phyloP scores from a whole-genome alignment of 2,113 vertebrate species.

The Sorex araneus region DNA sequence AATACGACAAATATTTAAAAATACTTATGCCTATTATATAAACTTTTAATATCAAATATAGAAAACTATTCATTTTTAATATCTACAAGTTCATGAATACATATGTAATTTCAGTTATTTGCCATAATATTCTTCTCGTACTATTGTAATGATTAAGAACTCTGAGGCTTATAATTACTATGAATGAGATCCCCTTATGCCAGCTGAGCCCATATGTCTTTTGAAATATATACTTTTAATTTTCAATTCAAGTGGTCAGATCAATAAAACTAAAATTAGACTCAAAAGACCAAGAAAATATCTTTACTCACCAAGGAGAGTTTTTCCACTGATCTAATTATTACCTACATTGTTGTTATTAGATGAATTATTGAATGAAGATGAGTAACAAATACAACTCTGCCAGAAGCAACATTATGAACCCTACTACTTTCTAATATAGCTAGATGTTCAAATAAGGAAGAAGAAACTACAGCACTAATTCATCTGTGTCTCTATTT shows the following conservation, averaged over 20 bases:
- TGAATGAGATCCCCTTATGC: background rate
- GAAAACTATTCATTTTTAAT: background rate
- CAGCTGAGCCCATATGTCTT: background rate
- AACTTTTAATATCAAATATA: conserved; percentile 18
- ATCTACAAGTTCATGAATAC: background rate
- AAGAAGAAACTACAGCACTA: background rate
- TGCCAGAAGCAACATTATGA: background rate
- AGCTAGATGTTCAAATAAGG: background rate
- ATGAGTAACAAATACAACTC: background rate
- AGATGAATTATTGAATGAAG: background rate
- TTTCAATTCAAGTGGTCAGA: conserved; percentile 18
- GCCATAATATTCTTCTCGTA: background rate
- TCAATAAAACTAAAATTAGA: background rate
- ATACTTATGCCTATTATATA: background rate
- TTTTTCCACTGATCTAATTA: conserved; percentile 4
- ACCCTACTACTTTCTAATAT: background rate
- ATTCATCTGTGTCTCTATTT: background rate
- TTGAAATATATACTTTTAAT: background rate
- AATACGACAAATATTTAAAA: conserved; percentile 16
- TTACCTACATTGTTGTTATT: conserved; percentile 1
- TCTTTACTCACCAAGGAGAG: background rate
- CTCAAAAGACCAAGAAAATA: background rate
- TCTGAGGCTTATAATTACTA: background rate
- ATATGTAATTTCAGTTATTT: conserved; percentile 18
- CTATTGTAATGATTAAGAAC: background rate